Evolutionary conservation across 2,113 vertebrate genomes (phyloP).

Genomic region (Chaetodon auriga): DNA sequence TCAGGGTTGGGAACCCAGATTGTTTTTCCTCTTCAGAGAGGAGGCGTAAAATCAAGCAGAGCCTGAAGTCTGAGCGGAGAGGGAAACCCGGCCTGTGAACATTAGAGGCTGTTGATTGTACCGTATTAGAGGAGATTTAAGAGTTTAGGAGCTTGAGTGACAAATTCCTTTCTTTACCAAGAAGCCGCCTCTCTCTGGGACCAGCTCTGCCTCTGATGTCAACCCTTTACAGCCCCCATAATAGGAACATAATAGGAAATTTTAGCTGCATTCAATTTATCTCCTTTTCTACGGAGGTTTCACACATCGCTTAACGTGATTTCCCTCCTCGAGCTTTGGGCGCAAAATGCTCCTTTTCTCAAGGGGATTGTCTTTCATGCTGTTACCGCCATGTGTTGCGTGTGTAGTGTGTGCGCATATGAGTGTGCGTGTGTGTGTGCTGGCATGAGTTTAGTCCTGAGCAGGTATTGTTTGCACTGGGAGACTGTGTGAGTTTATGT

Average conservation of each 20-base stretch:
- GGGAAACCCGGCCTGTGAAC: conserved; percentile 53
- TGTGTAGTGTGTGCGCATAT: conserved; percentile 4
- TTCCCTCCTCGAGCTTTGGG: conserved; percentile 68
- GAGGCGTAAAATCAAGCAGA: conserved; percentile 71
- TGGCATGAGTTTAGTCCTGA: conserved; percentile 6
- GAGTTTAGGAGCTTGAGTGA: conserved; percentile 74
- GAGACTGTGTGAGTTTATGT: conserved; percentile 13
- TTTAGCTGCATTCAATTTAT: conserved; percentile 80
- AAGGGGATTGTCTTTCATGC: conserved; percentile 80
- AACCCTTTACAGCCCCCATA: conserved; percentile 42
- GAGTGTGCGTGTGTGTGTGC: conserved; percentile 22
- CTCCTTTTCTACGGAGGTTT: conserved; percentile 79
- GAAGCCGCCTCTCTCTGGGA: conserved; percentile 62
- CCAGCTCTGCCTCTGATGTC: conserved; percentile 71
- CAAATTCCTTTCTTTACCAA: conserved; percentile 77
- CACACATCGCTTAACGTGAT: conserved; percentile 79
- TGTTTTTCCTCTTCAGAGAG: conserved; percentile 71
- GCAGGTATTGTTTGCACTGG: conserved; percentile 30
- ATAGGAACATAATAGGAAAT: conserved; percentile 82
- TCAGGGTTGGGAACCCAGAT: conserved; percentile 50
- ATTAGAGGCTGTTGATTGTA: conserved; percentile 70
- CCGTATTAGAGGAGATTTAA: conserved; percentile 73
- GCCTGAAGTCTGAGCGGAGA: conserved; percentile 43
- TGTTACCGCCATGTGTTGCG: conserved; percentile 16
- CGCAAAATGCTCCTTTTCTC: conserved; percentile 71